A percentile compares a stretch with the other conserved stretches of the same genome.
Evolutionary conservation across 2,113 vertebrate species (phyloP).

Genomic region (Tetrax tetrax): DNA sequence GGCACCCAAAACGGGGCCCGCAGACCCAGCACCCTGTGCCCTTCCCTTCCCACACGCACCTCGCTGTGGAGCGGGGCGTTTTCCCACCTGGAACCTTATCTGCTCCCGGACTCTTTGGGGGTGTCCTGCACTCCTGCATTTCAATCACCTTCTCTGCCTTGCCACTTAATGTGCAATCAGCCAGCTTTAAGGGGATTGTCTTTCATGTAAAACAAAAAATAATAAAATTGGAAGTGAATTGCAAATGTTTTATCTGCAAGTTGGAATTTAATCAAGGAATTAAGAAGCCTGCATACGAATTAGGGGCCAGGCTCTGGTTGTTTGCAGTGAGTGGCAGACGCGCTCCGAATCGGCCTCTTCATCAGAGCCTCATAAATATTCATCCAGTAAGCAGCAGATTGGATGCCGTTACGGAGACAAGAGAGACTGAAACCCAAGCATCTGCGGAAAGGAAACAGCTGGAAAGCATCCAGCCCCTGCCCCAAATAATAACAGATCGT

Average conservation of each 20-base stretch:
- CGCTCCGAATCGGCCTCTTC: not conserved
- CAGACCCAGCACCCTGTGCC: accelerated
- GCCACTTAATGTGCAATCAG: not conserved
- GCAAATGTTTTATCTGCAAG: constrained; percentile 15
- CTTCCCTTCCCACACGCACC: not conserved
- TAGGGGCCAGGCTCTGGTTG: not conserved
- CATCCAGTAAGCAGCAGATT: not conserved
- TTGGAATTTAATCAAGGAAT: constrained; percentile 30
- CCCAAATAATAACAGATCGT: not conserved
- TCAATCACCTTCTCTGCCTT: not conserved
- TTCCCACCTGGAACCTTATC: accelerated
- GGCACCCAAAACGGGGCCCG: not conserved
- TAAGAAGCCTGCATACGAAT: not conserved
- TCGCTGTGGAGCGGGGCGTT: accelerated
- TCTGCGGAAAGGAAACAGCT: not conserved
- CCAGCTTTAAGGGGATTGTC: not conserved
- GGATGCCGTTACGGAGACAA: not conserved
- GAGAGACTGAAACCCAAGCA: not conserved
- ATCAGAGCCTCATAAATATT: constrained; percentile 22
- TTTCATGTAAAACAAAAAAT: not conserved
- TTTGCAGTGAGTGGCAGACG: not conserved
- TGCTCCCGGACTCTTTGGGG: not conserved
- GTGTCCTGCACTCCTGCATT: accelerated
- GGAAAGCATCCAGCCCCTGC: not conserved
- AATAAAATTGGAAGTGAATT: not conserved